A percentile compares a stretch with the other conserved stretches of the same genome.
phyloP scores from a whole-genome alignment of 2,888 invertebrate genomes.

The Archips crataeganus region DNA sequence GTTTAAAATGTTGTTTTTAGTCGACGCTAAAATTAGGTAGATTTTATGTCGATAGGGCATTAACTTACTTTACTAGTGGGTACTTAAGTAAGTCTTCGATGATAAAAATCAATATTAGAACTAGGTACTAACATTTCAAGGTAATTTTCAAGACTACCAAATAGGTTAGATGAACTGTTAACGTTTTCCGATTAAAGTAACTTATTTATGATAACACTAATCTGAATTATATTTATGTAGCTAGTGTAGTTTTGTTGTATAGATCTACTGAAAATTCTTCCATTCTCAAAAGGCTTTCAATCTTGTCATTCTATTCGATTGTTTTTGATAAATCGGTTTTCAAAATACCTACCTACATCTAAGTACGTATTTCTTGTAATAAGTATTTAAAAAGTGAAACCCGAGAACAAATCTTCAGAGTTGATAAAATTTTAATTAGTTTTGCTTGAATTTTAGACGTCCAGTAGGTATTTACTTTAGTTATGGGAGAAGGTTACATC shows the following conservation, averaged over 20 bases:
- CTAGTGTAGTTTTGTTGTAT: background rate
- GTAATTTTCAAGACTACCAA: background rate
- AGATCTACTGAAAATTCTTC: background rate
- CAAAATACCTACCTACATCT: no score
- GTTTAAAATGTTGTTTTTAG: background rate
- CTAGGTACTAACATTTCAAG: slow-evolving; percentile 3
- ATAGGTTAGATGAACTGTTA: background rate
- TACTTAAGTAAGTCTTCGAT: slow-evolving; percentile 19
- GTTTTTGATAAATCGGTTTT: background rate
- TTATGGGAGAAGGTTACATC: background rate
- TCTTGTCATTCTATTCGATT: background rate
- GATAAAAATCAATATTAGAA: slow-evolving; percentile 2
- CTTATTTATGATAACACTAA: slow-evolving; percentile 20
- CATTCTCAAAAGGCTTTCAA: background rate
- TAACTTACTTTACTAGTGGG: background rate
- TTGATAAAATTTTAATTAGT: no score
- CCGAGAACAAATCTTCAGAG: no score
- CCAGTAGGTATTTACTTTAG: no score
- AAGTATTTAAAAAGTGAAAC: no score
- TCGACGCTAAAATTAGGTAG: background rate
- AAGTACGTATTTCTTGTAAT: no score
- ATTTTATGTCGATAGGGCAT: slow-evolving; percentile 29
- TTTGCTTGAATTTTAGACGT: no score
- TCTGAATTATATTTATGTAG: background rate
- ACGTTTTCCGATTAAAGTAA: slow-evolving; percentile 6